Evolutionary conservation across 2,113 vertebrate genomes (phyloP).

Genomic region (Upupa epops): DNA sequence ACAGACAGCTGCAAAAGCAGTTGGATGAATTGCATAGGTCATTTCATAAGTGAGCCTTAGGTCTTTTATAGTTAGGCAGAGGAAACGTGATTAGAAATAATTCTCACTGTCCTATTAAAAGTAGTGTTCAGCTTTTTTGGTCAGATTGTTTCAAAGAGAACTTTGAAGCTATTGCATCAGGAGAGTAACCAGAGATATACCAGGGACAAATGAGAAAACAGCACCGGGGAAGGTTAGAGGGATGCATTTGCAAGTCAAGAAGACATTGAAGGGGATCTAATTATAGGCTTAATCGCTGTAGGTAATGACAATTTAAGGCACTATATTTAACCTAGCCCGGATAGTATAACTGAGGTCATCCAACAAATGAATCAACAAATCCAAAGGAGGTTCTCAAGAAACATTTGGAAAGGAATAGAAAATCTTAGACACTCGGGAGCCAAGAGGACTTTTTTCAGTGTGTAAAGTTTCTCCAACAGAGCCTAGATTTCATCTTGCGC

Average conservation of each 20-base stretch:
- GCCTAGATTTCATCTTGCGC: not conserved
- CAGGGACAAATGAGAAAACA: slow-evolving; percentile 40
- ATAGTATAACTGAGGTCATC: slow-evolving; percentile 26
- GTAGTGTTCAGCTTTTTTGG: not conserved
- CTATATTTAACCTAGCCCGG: slow-evolving; percentile 50
- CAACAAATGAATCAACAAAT: slow-evolving; percentile 14
- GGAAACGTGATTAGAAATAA: slow-evolving; percentile 47
- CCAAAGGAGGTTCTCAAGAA: slow-evolving; percentile 24
- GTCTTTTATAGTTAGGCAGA: not conserved
- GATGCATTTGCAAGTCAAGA: slow-evolving; percentile 51
- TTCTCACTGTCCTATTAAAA: not conserved
- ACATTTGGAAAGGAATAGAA: not conserved
- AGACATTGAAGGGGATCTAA: slow-evolving; percentile 49
- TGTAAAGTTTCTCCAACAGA: not conserved
- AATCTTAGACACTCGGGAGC: not conserved
- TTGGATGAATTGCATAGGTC: not conserved
- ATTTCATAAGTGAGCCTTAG: not conserved
- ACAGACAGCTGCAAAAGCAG: not conserved
- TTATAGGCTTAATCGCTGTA: slow-evolving; percentile 49
- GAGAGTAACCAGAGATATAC: not conserved
- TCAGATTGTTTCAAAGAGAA: not conserved
- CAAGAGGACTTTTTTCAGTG: not conserved
- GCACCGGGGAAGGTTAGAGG: slow-evolving; percentile 40
- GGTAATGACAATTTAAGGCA: slow-evolving; percentile 45
- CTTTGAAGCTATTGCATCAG: not conserved